These are phyloP conservation scores for Brotula barbata DNA, from an alignment of 2,797 vertebrate species.

Conservation along the genomic window DNA sequence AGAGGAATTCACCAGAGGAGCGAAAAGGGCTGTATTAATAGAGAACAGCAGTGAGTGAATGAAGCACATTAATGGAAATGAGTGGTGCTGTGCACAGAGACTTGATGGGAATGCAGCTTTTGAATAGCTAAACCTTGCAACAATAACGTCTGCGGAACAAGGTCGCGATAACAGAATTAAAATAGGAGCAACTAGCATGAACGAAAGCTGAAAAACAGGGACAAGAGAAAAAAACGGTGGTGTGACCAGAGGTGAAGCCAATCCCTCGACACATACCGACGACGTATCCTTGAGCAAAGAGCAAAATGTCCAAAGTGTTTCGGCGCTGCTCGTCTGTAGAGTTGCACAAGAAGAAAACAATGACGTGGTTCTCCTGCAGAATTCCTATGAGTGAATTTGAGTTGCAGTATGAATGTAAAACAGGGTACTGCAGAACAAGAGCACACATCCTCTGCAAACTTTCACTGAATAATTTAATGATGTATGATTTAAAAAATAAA, in stretches of 20 bases:
- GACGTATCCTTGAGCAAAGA: conserved; percentile 3
- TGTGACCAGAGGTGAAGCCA: conserved; percentile 5
- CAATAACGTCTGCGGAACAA: conserved; percentile 41
- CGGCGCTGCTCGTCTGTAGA: conserved; percentile 9
- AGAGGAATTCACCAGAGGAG: conserved; percentile 46
- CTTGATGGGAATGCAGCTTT: conserved; percentile 34
- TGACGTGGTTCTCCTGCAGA: conserved; percentile 31
- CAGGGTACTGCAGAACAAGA: conserved; percentile 46
- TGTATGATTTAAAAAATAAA: conserved; percentile 36
- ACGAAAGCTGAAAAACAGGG: conserved; percentile 16
- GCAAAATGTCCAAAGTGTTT: conserved; percentile 22
- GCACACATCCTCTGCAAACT: conserved; percentile 48
- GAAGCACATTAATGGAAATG: conserved; percentile 57
- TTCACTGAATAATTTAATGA: conserved; percentile 66
- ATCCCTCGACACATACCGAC: neutral
- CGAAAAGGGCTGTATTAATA: conserved; percentile 47
- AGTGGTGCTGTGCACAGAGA: conserved; percentile 29
- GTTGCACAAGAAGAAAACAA: conserved; percentile 21
- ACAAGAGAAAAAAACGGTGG: conserved; percentile 14
- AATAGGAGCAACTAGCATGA: conserved; percentile 30
- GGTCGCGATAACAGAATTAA: conserved; percentile 29
- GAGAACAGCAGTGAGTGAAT: conserved; percentile 46
- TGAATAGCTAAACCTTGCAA: conserved; percentile 37
- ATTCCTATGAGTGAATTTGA: conserved; percentile 25
- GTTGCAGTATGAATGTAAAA: conserved; percentile 49